Percentiles rank a stretch among this genome's conserved stretches.
These are phyloP conservation scores for Haplochromis burtoni DNA, from an alignment of 2,113 vertebrate genomes.

Conservation along the genomic window DNA sequence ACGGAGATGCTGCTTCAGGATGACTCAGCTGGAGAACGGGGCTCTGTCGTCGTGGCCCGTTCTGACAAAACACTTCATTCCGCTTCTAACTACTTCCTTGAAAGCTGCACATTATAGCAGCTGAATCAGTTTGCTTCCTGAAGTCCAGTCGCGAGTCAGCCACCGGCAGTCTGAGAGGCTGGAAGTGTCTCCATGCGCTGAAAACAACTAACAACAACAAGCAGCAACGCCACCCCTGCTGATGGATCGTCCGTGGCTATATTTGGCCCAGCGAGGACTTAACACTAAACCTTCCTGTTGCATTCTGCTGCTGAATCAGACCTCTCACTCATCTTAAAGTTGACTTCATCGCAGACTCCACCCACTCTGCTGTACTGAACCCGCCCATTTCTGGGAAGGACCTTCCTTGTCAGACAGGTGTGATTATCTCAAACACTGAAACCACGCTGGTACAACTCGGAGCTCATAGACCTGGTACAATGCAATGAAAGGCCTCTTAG, in stretches of 20 bases:
- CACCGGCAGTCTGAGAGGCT: neutral
- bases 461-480: neutral
- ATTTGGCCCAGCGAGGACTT: conserved; percentile 20
- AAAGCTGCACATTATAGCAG: neutral
- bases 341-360: conserved; percentile 1
- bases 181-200: neutral
- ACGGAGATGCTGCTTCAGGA: neutral
- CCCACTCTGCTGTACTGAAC: conserved; percentile 29
- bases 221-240: neutral
- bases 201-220: neutral
- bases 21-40: neutral
- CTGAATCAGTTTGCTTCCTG: neutral
- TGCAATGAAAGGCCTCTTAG: neutral
- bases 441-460: neutral
- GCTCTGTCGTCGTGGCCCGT: neutral
- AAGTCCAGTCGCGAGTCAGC: neutral
- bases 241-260: conserved; percentile 1
- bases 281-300: conserved; percentile 24
- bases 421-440: neutral
- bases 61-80: neutral
- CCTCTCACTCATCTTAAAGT: conserved; percentile 40
- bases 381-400: neutral
- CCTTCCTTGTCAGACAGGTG: conserved; percentile 5
- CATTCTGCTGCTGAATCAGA: conserved; percentile 30
- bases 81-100: neutral